A percentile compares a stretch with the other conserved stretches of the same genome.
Conservation (phyloP, 2,888 invertebrate genomes). For the Silvanus unidentatus region DNA sequence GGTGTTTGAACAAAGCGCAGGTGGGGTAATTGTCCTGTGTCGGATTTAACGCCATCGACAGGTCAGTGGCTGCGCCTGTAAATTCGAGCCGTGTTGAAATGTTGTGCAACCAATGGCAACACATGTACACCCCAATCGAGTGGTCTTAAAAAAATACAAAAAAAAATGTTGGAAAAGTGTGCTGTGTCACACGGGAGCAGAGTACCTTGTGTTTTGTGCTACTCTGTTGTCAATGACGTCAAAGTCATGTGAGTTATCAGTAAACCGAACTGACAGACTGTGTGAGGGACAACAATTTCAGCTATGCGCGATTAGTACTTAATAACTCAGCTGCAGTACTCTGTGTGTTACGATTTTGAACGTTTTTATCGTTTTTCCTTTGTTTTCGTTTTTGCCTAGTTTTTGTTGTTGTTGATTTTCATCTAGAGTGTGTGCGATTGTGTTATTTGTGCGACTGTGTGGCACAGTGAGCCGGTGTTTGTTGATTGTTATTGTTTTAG, state of each 20-base stretch:
- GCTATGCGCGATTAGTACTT: constrained; percentile 30
- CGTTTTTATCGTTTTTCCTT: constrained; percentile 14
- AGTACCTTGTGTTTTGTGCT: background rate
- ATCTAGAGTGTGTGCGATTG: background rate
- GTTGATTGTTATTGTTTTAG: constrained; percentile 14
- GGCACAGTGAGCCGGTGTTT: background rate
- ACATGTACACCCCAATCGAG: too few relatives aligned
- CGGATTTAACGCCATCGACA: too few relatives aligned
- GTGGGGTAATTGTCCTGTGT: too few relatives aligned
- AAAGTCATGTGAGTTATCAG: constrained; percentile 44
- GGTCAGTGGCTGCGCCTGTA: too few relatives aligned
- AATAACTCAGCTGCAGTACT: too few relatives aligned
- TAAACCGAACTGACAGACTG: constrained; percentile 13
- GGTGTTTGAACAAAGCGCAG: too few relatives aligned
- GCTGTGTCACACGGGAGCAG: too few relatives aligned
- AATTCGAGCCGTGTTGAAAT: background rate
- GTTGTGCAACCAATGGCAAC: background rate
- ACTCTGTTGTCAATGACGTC: constrained; percentile 32
- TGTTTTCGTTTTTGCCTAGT: constrained; percentile 13
- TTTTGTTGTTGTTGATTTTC: constrained; percentile 8
- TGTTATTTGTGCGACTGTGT: constrained; percentile 3
- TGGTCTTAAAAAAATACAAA: too few relatives aligned
- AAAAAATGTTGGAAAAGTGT: too few relatives aligned
- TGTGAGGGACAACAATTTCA: constrained; percentile 40
- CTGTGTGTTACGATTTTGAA: background rate